These are phyloP conservation scores for Pterocles gutturalis DNA, from an alignment of 2,113 vertebrate genomes.

Conservation along the genomic window DNA sequence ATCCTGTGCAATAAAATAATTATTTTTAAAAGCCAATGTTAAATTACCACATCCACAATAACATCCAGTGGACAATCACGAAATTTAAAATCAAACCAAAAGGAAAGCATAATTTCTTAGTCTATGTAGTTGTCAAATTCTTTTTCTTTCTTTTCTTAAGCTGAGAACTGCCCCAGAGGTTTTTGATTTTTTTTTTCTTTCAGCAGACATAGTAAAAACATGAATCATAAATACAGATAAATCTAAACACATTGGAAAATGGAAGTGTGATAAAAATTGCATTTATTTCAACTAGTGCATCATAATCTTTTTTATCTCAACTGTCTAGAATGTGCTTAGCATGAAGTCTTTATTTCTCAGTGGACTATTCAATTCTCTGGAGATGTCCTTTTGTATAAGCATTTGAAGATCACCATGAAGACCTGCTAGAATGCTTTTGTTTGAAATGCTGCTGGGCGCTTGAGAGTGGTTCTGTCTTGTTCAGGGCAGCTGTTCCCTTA, in stretches of 20 bases:
- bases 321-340: neutral
- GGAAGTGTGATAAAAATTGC: neutral
- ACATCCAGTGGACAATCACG: neutral
- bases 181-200: neutral
- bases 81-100: neutral
- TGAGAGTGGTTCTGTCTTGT: neutral
- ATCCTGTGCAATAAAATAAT: neutral
- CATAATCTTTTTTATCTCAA: neutral
- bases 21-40: neutral
- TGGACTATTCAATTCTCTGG: neutral
- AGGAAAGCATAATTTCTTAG: neutral
- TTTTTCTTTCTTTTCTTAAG: neutral
- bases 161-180: neutral
- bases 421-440: neutral
- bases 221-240: neutral
- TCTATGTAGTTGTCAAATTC: neutral
- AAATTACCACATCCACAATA: neutral
- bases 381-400: neutral
- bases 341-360: conserved; percentile 33
- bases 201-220: neutral
- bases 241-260: neutral
- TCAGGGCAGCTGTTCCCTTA: neutral
- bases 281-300: conserved; percentile 14
- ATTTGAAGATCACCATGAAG: neutral
- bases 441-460: neutral